A percentile compares a stretch with the other conserved stretches of the same genome.
These are phyloP conservation scores for Malacoraja senta DNA, from an alignment of 2,797 vertebrate genomes.

Conservation along the genomic window DNA sequence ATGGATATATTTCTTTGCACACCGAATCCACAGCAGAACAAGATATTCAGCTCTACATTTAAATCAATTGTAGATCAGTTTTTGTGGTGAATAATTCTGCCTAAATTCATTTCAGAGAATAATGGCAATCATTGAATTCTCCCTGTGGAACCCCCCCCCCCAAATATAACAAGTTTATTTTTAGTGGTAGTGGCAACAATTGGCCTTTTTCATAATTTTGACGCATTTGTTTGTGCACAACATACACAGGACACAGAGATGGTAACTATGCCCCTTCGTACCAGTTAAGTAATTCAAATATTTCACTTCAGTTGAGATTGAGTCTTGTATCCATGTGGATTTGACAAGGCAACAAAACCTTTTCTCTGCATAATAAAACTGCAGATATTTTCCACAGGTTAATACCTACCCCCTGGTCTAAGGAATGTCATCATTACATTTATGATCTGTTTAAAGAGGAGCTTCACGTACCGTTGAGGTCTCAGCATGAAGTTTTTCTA, in stretches of 20 bases:
- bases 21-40: not conserved
- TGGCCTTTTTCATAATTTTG: not conserved
- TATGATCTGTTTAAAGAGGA: not conserved
- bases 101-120: not conserved
- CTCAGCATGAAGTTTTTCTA: constrained; percentile 19
- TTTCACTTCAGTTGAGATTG: not conserved
- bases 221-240: constrained; percentile 3
- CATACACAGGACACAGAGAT: not conserved
- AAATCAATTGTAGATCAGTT: not conserved
- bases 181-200: not conserved
- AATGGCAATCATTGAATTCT: not conserved
- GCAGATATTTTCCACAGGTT: not conserved
- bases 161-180: not conserved
- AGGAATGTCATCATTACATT: not conserved
- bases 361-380: not conserved
- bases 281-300: not conserved
- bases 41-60: not conserved
- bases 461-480: not conserved
- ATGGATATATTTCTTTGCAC: not conserved
- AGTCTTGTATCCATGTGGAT: not conserved
- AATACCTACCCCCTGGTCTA: not conserved
- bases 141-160: not conserved
- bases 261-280: not conserved
- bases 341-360: not conserved
- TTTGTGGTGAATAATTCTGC: not conserved